These are phyloP conservation scores for Poeciliopsis turrubarensis DNA, from an alignment of 2,113 vertebrate genomes.

Conservation along the genomic window DNA sequence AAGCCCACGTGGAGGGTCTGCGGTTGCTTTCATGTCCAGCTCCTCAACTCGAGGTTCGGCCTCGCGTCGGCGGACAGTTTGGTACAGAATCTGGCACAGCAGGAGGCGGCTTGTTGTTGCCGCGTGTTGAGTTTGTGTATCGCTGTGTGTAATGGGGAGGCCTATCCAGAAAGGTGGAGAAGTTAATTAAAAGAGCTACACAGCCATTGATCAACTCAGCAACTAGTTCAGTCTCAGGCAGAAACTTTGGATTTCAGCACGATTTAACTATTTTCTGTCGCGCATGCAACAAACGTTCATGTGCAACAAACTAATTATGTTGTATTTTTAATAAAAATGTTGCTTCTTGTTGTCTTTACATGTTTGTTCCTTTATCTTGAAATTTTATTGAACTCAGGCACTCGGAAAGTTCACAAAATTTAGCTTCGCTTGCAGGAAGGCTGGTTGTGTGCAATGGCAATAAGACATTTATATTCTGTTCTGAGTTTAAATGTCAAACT, in stretches of 20 bases:
- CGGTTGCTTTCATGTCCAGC: constrained; percentile 89
- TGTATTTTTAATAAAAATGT: too few species aligned
- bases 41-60: constrained; percentile 82
- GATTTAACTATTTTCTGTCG: neutral
- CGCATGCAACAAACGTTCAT: neutral
- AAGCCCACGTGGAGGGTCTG: constrained; percentile 85
- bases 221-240: constrained; percentile 45
- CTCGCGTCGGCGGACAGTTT: constrained; percentile 42
- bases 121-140: neutral
- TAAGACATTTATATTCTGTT: too few species aligned
- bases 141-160: constrained; percentile 3
- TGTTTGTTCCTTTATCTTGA: too few species aligned
- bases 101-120: constrained; percentile 31
- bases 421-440: too few species aligned
- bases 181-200: constrained; percentile 65
- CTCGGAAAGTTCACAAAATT: too few species aligned
- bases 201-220: constrained; percentile 63
- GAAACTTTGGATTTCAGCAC: constrained; percentile 18
- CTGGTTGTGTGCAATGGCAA: too few species aligned
- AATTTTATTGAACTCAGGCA: too few species aligned
- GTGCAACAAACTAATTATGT: too few species aligned
- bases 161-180: constrained; percentile 36
- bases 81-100: constrained; percentile 59
- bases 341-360: too few species aligned
- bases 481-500: too few species aligned